Base-by-base conservation (phyloP, 1,140 invertebrate species). In the Sarcophaga peregrina region DNA sequence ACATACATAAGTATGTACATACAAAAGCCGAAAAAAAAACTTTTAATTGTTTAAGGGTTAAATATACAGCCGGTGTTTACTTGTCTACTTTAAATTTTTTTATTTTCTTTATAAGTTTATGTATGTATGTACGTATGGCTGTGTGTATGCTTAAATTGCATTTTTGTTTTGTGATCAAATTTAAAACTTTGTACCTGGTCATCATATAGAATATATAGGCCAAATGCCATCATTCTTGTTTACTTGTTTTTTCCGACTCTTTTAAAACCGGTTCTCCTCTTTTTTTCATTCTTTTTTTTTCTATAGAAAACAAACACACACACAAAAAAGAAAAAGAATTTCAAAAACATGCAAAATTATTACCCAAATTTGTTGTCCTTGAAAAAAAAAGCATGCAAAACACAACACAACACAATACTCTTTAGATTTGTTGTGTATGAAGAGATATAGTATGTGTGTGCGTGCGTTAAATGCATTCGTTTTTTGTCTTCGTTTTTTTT, bases 191-290 rank as follows among this genome's bases (percentile, higher is more conserved):
- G 25, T 37, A 37, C 25, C 25, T 37, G 25, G 25, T 37, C 25
- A 37, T 37, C 25, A 37, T 37, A 37, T 37, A 37, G 1, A 37
- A 85, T 88, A 88, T 89, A 88, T 88, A 88, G 87, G 87, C 87
- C 87, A 88, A 88, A 88, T 88, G 87, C 87, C 87, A 88, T 88
- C 87, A 88, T 85, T 85, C 87, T 86, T 75, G 11, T n/a, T 47
- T n/a, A 58, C 8, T 17, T 47, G 37, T 46, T 75, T 45, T 25
- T 25, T 74, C 25, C 5, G 5, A 37, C 20, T n/a, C n/a, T 45
- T 45, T 45, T 75, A 75, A 75, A 47, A 75, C 74, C 8, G 37
- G 47, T 48, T 47, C n/a, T 1, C 25, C 25, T 37, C 4, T 37
- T 37, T 37, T 37, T 2, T 37, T 37, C 25, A 2, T 4, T 37